Percentiles rank a stretch among this genome's conserved stretches.
These are phyloP conservation scores for Cheiracanthium punctorium DNA, from an alignment of 2,888 invertebrate species.

Conservation along the genomic window DNA sequence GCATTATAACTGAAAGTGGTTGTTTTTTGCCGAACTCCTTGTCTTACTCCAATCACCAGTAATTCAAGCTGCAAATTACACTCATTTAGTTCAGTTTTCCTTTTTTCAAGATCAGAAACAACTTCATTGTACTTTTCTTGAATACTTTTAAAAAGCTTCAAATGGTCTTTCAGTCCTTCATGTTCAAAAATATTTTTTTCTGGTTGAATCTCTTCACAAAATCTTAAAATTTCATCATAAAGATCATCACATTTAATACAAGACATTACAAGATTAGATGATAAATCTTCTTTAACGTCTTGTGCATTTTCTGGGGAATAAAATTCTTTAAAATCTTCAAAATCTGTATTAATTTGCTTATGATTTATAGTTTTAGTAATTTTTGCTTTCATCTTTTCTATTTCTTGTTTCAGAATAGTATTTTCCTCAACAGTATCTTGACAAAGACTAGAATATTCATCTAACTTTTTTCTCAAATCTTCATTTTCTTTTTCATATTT, in stretches of 20 bases:
- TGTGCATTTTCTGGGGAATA: no score
- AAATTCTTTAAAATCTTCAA: not conserved
- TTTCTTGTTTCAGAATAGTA: constrained; percentile 27
- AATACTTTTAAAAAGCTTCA: not conserved
- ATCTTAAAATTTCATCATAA: not conserved
- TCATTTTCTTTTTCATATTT: constrained; percentile 27
- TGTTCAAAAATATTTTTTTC: constrained; percentile 30
- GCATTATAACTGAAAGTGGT: not conserved
- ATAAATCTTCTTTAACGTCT: not conserved
- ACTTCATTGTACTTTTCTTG: not conserved
- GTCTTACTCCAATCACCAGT: constrained; percentile 23
- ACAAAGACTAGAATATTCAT: constrained; percentile 27
- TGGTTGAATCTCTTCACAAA: not conserved
- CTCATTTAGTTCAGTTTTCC: constrained; percentile 31
- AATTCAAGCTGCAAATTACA: constrained; percentile 46
- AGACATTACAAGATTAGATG: no score
- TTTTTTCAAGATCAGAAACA: not conserved
- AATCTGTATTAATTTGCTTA: constrained; percentile 8
- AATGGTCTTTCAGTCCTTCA: constrained; percentile 16
- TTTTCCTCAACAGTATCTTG: constrained; percentile 44
- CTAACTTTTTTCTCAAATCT: not conserved
- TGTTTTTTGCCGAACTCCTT: constrained; percentile 37
- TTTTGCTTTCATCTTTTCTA: not conserved
- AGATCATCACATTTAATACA: not conserved
- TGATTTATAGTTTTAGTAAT: not conserved